Base-by-base conservation (phyloP, 2,797 vertebrate genomes). In the Chromis chromis region DNA sequence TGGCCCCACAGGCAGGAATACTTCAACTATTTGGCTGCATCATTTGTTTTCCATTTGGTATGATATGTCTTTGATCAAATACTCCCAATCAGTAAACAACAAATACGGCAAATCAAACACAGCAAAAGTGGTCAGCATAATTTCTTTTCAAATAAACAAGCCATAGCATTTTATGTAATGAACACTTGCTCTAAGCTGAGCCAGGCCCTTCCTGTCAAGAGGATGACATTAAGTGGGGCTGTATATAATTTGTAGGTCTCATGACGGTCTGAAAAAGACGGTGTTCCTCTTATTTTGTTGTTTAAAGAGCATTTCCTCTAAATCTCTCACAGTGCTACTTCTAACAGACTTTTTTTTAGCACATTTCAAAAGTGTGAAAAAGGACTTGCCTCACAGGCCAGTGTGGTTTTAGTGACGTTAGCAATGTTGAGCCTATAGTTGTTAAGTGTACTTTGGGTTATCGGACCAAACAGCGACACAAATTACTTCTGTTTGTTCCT, bases 261-360 rank as follows among this genome's bases (percentile, higher is more conserved):
- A 2, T 59, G 48, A 76, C 44, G 64, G 14, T 40, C 7, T 11
- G 21, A 50, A 22, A 62, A 68, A 63, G 5, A 71, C 31, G 6
- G 48, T 28, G 16, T 65, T 83, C 44, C 59, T 71, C 28, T 74
- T 70, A 33, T 60, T 77, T 50, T 46, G 39, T 6, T 52, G 28
- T 80, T 21, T 73, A 2, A 55, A 74, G 39, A 39, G 5, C 40
- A 67, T 81, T 87, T 90, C 69, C 76, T 75, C 59, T 75, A 13
- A 25, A 46, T 13, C 22, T 40, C 31, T 12, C 3, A 13, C 8
- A 7, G 24, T 1, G 11, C 21, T 22, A 16, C 19, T 61, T 56
- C 16, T 19, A 12, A 24, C 46, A 65, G 52, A 48, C 13, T 39
- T 17, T n/a, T n/a, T n/a, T 8, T 42, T 13, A 27, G 44, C 1